Conservation (phyloP, 2,888 invertebrate genomes). For the Cinara cedri region DNA sequence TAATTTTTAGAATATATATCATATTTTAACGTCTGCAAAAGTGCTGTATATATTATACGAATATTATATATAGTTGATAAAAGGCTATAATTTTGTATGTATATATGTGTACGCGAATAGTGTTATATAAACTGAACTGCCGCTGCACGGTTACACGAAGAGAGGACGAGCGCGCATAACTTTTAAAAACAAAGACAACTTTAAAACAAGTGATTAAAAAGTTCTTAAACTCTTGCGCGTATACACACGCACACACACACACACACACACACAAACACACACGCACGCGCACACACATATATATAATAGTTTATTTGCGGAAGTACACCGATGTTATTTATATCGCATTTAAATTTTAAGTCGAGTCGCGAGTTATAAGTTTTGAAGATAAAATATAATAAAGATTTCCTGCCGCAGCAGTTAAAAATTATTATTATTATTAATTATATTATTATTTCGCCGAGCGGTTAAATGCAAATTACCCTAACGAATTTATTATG, state of each 20-base stretch:
- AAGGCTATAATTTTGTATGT: no score
- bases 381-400: slow-evolving; percentile 25
- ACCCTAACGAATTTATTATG: slow-evolving; percentile 8
- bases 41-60: no score
- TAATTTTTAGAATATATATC: slow-evolving; percentile 17
- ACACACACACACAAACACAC: no score
- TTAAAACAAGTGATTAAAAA: slow-evolving; percentile 37
- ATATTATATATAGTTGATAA: no score
- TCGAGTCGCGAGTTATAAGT: not conserved
- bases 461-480: slow-evolving; percentile 18
- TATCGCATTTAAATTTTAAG: not conserved
- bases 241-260: no score
- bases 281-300: no score
- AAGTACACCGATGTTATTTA: slow-evolving; percentile 16
- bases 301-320: slow-evolving; percentile 22
- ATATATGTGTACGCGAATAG: not conserved
- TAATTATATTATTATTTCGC: slow-evolving; percentile 1
- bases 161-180: not conserved
- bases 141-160: not conserved
- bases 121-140: not conserved
- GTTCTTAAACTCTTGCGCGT: not conserved
- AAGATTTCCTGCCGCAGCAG: slow-evolving; percentile 41
- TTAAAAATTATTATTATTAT: slow-evolving; percentile 24
- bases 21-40: not conserved
- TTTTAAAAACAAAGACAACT: slow-evolving; percentile 45